phyloP scores from a whole-genome alignment of 2,888 invertebrate species.

The Stegana nigrithorax region DNA sequence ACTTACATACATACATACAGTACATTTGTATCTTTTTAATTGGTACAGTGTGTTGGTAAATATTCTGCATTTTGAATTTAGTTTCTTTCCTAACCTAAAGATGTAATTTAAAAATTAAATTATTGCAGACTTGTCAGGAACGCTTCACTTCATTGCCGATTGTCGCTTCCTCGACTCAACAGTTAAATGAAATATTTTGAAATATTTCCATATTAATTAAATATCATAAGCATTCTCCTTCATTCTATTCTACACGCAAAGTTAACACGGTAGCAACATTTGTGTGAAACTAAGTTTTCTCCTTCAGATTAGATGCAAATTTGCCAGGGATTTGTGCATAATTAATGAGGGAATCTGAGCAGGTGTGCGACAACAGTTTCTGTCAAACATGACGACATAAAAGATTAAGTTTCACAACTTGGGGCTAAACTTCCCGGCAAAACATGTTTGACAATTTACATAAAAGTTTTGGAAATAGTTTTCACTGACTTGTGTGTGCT shows the following conservation, averaged over 20 bases:
- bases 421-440: slow-evolving; percentile 36
- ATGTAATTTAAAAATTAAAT: no score
- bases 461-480: slow-evolving; percentile 64
- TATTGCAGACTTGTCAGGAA: no score
- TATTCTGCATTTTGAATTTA: not conserved
- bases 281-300: slow-evolving; percentile 18
- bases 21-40: not conserved
- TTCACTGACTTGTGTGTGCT: slow-evolving; percentile 45
- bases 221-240: not conserved
- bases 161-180: no score
- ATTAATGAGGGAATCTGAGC: slow-evolving; percentile 64
- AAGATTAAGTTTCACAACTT: slow-evolving; percentile 61
- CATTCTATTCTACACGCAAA: not conserved
- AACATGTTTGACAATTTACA: slow-evolving; percentile 61
- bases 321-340: slow-evolving; percentile 58
- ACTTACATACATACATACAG: no score
- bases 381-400: slow-evolving; percentile 58
- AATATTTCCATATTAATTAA: not conserved
- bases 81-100: no score
- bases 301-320: slow-evolving; percentile 48
- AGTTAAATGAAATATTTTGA: not conserved
- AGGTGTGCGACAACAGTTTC: slow-evolving; percentile 58
- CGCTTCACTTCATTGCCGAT: no score
- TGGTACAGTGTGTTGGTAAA: not conserved
- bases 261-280: slow-evolving; percentile 13